Base-by-base conservation (phyloP, 2,888 invertebrate species). In the Sialis fuliginosa region DNA sequence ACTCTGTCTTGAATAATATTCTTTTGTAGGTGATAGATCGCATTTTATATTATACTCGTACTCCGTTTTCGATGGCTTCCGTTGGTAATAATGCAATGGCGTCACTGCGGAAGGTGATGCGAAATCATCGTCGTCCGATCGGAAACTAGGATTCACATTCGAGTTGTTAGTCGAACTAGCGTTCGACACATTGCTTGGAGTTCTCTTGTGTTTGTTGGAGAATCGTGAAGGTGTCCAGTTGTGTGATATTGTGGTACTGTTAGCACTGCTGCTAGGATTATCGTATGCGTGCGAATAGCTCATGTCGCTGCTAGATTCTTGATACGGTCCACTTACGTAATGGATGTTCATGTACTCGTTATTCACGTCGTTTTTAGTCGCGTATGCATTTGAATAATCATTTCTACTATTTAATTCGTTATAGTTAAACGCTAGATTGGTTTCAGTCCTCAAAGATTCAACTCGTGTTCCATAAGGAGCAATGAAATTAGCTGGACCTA, bases 111-210 rank as follows among this genome's bases (percentile, higher is more conserved):
- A 10, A n/a, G 34, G n/a, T n/a, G 39, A 42, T 5, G 39, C 47
- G 65, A 68, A 42, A 58, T 42, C 68, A 52, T 79, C 80, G 49
- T 77, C 75, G 52, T 78, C 78, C 42, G 76, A 59, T 30, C 71
- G 68, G 60, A 77, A 78, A 44, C 70, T 74, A 40, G 77, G 77
- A 62, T 77, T 80, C 31, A 76, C 61, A 54, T 71, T 73, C 48
- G 72, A 71, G 48, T 71, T 71, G 53, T 71, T 71, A 6, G 67
- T 65, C 2, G 70, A 70, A 54, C 75, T 75, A 4, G 73, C 70
- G 55, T 72, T 75, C 12, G 77, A 79, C 45, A 85, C 79, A 57
- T 84, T 84, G 0, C 87, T 85, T 0, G 84, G 79, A 0, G 86
- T 85, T 48, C 89, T 72, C 54, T 81, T 74, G 62, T 89, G 90